Evolutionary conservation across 2,797 vertebrate genomes (phyloP).

Genomic region (Gastrophryne carolinensis): DNA sequence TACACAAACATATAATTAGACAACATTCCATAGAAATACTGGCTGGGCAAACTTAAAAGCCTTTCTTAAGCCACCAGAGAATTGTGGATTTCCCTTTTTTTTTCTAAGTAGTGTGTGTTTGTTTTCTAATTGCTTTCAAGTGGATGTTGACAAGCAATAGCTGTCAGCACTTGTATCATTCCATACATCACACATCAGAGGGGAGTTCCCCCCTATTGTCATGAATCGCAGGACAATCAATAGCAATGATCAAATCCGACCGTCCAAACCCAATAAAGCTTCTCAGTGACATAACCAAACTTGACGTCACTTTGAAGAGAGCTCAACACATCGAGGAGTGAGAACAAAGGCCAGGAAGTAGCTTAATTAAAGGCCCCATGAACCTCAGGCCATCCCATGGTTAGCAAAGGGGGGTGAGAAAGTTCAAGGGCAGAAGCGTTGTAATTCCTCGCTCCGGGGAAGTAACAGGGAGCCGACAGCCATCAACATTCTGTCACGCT

Average conservation of each 20-base stretch:
- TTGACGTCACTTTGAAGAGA: slow-evolving; percentile 43
- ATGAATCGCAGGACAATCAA: neutral
- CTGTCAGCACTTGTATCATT: slow-evolving; percentile 3
- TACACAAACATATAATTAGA: neutral
- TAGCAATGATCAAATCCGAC: neutral
- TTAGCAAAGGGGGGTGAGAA: neutral
- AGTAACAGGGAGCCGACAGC: neutral
- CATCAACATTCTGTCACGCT: slow-evolving; percentile 1
- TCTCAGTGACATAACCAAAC: slow-evolving; percentile 10
- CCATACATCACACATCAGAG: neutral
- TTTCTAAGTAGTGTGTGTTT: neutral
- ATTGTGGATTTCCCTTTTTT: slow-evolving; percentile 2
- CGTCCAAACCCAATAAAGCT: slow-evolving; percentile 6
- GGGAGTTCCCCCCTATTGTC: neutral
- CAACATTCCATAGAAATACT: neutral
- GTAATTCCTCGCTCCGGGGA: neutral
- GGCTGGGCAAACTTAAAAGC: slow-evolving; percentile 7
- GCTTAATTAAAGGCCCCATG: slow-evolving; percentile 9
- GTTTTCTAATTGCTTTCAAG: neutral
- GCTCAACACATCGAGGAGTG: neutral
- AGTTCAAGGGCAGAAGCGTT: slow-evolving; percentile 5
- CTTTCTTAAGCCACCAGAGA: neutral
- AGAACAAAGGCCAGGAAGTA: slow-evolving; percentile 40
- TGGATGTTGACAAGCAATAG: neutral
- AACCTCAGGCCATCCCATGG: slow-evolving; percentile 17